These are phyloP conservation scores for Enteromius viviparus DNA, from an alignment of 2,797 vertebrate species.

Conservation along the genomic window DNA sequence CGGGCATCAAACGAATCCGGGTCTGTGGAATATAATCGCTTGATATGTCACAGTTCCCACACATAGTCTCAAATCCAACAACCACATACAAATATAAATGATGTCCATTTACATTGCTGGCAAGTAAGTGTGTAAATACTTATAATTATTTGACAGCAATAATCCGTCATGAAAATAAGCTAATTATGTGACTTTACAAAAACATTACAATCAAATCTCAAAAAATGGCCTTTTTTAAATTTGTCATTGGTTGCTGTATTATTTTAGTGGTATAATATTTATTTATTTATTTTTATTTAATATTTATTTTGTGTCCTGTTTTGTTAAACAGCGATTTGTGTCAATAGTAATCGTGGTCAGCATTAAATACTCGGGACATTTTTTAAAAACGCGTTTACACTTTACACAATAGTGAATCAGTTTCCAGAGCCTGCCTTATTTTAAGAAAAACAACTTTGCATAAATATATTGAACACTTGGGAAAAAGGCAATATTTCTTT, in stretches of 20 bases:
- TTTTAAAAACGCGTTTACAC: too few relatives aligned
- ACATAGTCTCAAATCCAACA: background rate
- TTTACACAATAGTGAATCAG: background rate
- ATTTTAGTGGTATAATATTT: background rate
- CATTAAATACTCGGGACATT: too few relatives aligned
- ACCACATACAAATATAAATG: too few relatives aligned
- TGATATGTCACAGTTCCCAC: slow-evolving; percentile 1
- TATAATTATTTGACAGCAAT: background rate
- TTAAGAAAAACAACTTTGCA: background rate
- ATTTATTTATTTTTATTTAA: too few relatives aligned
- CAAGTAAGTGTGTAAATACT: background rate
- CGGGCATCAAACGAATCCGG: slow-evolving; percentile 98
- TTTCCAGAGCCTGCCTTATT: too few relatives aligned
- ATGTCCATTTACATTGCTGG: background rate
- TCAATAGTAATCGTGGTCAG: background rate
- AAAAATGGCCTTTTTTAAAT: background rate
- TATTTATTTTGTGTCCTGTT: background rate
- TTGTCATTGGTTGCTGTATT: background rate
- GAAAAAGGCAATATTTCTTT: background rate
- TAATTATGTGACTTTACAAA: background rate
- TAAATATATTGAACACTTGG: background rate
- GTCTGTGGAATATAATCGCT: slow-evolving; percentile 72
- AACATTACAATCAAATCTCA: background rate
- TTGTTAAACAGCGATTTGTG: background rate
- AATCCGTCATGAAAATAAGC: background rate